Evolutionary conservation across 2,888 invertebrate genomes (phyloP).

Genomic region (Eucera pruinosa): DNA sequence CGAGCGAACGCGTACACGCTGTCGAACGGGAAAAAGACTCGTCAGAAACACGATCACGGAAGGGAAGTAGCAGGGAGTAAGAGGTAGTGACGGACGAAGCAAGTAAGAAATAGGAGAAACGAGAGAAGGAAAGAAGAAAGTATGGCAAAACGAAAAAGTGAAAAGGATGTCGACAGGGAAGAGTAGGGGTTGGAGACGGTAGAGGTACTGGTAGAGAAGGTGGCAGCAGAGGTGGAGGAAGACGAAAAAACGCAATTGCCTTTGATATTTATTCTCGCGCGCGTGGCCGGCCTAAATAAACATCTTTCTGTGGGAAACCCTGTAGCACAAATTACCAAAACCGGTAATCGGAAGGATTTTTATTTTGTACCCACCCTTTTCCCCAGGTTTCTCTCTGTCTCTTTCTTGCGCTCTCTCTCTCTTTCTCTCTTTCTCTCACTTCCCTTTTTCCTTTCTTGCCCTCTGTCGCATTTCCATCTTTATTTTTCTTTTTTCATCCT

Average conservation of each 20-base stretch:
- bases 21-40: conserved; percentile 29
- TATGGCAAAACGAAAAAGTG: background rate
- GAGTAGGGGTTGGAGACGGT: background rate
- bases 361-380: conserved; percentile 45
- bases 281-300: conserved; percentile 59
- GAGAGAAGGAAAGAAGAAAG: background rate
- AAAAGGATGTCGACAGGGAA: background rate
- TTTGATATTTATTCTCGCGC: conserved; percentile 63
- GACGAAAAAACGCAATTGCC: conserved; percentile 59
- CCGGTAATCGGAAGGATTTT: conserved; percentile 46
- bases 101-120: too few relatives aligned
- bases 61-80: too few relatives aligned
- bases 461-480: background rate
- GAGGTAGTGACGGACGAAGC: too few relatives aligned
- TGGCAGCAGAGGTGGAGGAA: conserved; percentile 15
- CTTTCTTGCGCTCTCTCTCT: too few relatives aligned
- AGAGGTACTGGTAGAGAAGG: conserved; percentile 40
- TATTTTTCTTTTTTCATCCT: background rate
- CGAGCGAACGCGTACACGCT: conserved; percentile 9
- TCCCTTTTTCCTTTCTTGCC: too few relatives aligned
- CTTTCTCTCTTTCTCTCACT: too few relatives aligned
- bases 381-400: conserved; percentile 16
- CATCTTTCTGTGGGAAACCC: conserved; percentile 57
- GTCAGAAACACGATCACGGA: conserved; percentile 3
- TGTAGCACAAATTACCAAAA: conserved; percentile 54